Percentiles rank a stretch among this genome's conserved stretches.
phyloP scores from a whole-genome alignment of 2,888 invertebrate species.

The Pseudeuparius sepicola region DNA sequence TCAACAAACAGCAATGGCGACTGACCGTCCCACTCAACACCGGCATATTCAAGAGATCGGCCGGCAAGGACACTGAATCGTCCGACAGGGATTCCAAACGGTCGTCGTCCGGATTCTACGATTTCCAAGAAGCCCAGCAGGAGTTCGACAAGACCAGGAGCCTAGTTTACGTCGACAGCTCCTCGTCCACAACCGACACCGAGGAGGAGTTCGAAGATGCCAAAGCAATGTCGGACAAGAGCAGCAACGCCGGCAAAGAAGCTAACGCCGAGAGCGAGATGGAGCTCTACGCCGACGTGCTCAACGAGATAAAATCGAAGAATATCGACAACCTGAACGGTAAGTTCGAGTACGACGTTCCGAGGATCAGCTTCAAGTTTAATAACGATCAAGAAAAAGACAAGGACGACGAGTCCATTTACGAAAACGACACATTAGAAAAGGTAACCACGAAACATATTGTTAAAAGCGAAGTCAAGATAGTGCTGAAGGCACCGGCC shows the following conservation, averaged over 20 bases:
- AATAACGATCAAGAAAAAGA: slow-evolving; percentile 33
- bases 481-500: slow-evolving; percentile 27
- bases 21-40: slow-evolving; percentile 36
- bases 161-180: slow-evolving; percentile 26
- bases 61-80: slow-evolving; percentile 24
- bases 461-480: slow-evolving; percentile 31
- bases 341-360: slow-evolving; percentile 36
- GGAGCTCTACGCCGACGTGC: slow-evolving; percentile 27
- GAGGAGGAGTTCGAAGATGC: slow-evolving; percentile 30
- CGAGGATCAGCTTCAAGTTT: slow-evolving; percentile 38
- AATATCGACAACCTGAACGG: slow-evolving; percentile 27
- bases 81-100: slow-evolving; percentile 26
- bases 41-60: slow-evolving; percentile 28
- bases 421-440: slow-evolving; percentile 26
- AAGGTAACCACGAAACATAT: slow-evolving; percentile 16
- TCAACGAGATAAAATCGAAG: slow-evolving; percentile 18
- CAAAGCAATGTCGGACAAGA: slow-evolving; percentile 23
- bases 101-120: slow-evolving; percentile 36
- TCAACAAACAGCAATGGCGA: slow-evolving; percentile 37
- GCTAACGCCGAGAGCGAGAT: slow-evolving; percentile 22
- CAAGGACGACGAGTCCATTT: slow-evolving; percentile 22
- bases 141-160: slow-evolving; percentile 29
- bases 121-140: slow-evolving; percentile 34
- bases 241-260: slow-evolving; percentile 14
- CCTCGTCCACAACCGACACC: slow-evolving; percentile 23